Percentiles rank a stretch among this genome's conserved stretches.
Conservation (phyloP, 2,888 invertebrate species). For the Auanema freiburgensis region DNA sequence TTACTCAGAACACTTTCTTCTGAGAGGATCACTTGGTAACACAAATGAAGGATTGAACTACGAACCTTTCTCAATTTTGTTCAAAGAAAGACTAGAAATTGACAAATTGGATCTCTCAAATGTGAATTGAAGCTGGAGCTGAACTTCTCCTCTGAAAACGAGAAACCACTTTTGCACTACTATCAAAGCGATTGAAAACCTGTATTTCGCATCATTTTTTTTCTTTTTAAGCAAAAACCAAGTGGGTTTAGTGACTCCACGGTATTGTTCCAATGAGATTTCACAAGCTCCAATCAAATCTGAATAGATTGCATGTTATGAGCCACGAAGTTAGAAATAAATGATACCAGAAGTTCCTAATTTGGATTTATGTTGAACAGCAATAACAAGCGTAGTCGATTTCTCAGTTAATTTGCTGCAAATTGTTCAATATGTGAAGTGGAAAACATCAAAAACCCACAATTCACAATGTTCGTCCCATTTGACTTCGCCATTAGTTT, state of each 20-base stretch:
- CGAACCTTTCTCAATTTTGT: slow-evolving; percentile 20
- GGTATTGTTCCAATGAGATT: slow-evolving; percentile 32
- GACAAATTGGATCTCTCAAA: slow-evolving; percentile 31
- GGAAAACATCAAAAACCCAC: slow-evolving; percentile 28
- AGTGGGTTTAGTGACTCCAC: slow-evolving; percentile 25
- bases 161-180: background rate
- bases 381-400: slow-evolving; percentile 38
- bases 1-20: slow-evolving; percentile 26
- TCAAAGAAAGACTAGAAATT: slow-evolving; percentile 17
- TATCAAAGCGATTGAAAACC: background rate
- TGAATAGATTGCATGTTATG: slow-evolving; percentile 6
- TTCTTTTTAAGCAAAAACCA: slow-evolving; percentile 46
- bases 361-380: slow-evolving; percentile 48
- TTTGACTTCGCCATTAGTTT: slow-evolving; percentile 37
- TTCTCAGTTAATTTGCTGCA: slow-evolving; percentile 51
- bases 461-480: slow-evolving; percentile 62
- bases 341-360: slow-evolving; percentile 33
- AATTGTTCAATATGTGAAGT: slow-evolving; percentile 8
- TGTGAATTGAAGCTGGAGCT: slow-evolving; percentile 47
- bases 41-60: background rate
- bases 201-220: slow-evolving; percentile 40
- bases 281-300: slow-evolving; percentile 42
- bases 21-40: background rate
- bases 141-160: slow-evolving; percentile 39
- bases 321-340: background rate